These are phyloP conservation scores for Rostratula benghalensis DNA, from an alignment of 2,113 vertebrate genomes.

Conservation along the genomic window DNA sequence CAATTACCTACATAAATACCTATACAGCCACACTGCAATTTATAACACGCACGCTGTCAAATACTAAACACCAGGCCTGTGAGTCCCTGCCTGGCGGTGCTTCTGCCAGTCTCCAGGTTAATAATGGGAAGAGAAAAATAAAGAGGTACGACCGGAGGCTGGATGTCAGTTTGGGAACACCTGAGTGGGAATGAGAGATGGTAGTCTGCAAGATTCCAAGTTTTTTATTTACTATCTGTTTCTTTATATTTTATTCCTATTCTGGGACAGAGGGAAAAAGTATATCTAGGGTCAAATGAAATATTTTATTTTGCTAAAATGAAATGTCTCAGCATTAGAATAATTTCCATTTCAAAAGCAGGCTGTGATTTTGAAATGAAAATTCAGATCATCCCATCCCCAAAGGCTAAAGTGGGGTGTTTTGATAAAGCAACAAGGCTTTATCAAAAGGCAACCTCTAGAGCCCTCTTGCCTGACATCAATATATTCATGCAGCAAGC, in stretches of 20 bases:
- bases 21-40: neutral
- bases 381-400: neutral
- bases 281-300: neutral
- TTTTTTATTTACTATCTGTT: neutral
- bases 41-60: neutral
- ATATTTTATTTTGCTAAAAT: neutral
- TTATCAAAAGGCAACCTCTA: no score
- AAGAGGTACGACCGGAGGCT: neutral
- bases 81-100: neutral
- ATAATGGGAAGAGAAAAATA: neutral
- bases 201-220: neutral
- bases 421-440: no score
- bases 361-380: conserved; percentile 24
- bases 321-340: neutral
- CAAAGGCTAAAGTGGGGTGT: neutral
- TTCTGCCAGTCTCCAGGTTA: neutral
- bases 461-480: neutral
- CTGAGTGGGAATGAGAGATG: neutral
- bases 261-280: neutral
- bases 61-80: neutral
- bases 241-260: neutral
- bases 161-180: neutral
- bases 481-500: neutral
- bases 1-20: neutral
- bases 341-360: conserved; percentile 46